These are phyloP conservation scores for Tautogolabrus adspersus DNA, from an alignment of 2,113 vertebrate species.

Conservation along the genomic window DNA sequence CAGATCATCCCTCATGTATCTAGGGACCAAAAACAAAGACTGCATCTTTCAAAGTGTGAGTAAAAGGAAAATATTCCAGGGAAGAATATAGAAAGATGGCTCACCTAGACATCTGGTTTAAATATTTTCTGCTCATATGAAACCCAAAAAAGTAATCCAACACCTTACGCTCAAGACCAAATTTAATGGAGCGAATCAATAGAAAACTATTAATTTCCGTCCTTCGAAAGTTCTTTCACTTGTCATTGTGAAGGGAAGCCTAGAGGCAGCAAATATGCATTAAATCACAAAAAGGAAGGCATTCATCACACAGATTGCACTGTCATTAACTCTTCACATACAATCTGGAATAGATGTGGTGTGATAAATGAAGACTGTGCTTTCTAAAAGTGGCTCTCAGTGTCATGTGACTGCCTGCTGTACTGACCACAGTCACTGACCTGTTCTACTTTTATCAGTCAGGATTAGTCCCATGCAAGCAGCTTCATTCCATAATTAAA, in stretches of 20 bases:
- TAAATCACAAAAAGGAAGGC: conserved; percentile 28
- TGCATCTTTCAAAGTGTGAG: neutral
- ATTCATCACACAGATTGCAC: conserved; percentile 47
- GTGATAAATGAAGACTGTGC: conserved; percentile 25
- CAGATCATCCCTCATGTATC: conserved; percentile 8
- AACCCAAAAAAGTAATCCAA: neutral
- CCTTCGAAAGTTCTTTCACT: conserved; percentile 23
- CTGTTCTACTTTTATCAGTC: conserved; percentile 50
- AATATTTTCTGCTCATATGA: neutral
- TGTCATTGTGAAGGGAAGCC: conserved; percentile 40
- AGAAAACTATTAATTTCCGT: conserved; percentile 27
- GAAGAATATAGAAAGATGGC: neutral
- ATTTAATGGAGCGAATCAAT: neutral
- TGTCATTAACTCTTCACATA: conserved; percentile 40
- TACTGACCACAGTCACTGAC: conserved; percentile 45
- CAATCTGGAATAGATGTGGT: conserved; percentile 17
- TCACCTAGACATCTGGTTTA: neutral
- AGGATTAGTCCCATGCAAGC: conserved; percentile 11
- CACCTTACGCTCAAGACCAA: neutral
- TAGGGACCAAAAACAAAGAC: conserved; percentile 1
- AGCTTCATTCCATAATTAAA: conserved; percentile 39
- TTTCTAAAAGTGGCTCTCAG: conserved; percentile 14
- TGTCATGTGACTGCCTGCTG: conserved; percentile 8
- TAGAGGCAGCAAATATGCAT: conserved; percentile 44
- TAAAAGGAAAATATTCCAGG: conserved; percentile 7